A percentile compares a stretch with the other conserved stretches of the same genome.
These are phyloP conservation scores for Odontophorus gujanensis DNA, from an alignment of 2,113 vertebrate species.

Conservation along the genomic window DNA sequence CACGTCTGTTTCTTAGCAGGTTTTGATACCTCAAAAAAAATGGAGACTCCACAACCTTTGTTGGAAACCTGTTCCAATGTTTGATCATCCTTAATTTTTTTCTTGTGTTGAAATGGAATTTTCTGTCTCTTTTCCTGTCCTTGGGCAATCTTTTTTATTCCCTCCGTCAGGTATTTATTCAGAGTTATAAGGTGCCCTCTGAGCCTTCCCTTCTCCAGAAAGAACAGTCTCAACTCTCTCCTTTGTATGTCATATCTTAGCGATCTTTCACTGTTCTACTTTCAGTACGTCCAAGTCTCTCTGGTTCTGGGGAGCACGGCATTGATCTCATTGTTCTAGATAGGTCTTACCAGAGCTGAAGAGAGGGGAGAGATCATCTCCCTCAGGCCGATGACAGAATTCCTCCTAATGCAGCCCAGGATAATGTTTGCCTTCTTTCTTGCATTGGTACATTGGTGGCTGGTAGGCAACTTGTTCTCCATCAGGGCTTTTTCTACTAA, in stretches of 20 bases:
- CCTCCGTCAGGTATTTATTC: not conserved
- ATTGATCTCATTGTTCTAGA: not conserved
- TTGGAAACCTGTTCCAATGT: not conserved
- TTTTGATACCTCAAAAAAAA: not conserved
- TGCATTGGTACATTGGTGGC: not conserved
- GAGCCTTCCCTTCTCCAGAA: not conserved
- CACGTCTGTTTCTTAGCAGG: not conserved
- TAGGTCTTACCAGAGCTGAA: accelerated
- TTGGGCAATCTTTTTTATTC: not conserved
- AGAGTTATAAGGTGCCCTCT: not conserved
- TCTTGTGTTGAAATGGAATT: not conserved
- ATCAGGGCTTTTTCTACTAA: not conserved
- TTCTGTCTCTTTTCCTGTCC: not conserved
- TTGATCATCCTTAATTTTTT: not conserved
- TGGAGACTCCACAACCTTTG: not conserved
- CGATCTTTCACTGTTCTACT: not conserved
- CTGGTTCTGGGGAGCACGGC: not conserved
- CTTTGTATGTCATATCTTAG: not conserved
- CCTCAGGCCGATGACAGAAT: accelerated
- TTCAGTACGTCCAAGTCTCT: not conserved
- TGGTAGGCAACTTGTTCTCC: no score
- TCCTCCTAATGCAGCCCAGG: not conserved
- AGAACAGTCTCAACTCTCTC: not conserved
- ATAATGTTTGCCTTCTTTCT: not conserved
- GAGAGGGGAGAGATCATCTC: not conserved